Evolutionary conservation across 1,140 invertebrate genomes (phyloP).

Genomic region (Trichomalopsis sarcophagae): DNA sequence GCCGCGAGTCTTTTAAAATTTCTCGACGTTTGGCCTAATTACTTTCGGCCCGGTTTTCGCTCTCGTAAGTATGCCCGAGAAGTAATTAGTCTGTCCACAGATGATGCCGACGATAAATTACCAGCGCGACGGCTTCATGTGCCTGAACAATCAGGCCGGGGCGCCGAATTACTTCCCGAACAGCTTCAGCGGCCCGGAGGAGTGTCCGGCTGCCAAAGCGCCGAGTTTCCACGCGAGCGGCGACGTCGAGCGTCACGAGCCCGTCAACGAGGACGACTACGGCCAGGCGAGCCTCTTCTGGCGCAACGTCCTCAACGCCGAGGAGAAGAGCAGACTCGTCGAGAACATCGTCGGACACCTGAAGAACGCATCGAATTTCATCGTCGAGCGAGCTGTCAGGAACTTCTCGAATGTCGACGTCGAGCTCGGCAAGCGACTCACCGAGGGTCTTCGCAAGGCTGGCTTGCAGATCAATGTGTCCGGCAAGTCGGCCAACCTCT

Average conservation of each 20-base stretch:
- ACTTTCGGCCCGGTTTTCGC: neutral
- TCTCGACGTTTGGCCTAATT: constrained; percentile 7
- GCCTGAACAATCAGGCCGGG: constrained; percentile 81
- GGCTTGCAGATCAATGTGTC: constrained; percentile 73
- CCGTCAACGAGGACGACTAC: constrained; percentile 92
- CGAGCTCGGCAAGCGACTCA: constrained; percentile 81
- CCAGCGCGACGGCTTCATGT: constrained; percentile 90
- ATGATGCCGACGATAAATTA: constrained; percentile 80
- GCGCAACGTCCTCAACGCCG: constrained; percentile 84
- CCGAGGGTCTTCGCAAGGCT: constrained; percentile 77
- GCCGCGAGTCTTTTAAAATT: neutral
- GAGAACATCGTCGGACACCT: constrained; percentile 89
- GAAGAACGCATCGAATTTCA: constrained; percentile 86
- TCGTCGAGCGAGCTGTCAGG: constrained; percentile 89
- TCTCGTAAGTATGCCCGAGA: neutral
- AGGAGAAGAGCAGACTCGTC: constrained; percentile 83
- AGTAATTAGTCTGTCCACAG: constrained; percentile 51
- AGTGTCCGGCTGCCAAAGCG: constrained; percentile 66
- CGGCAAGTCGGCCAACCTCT: constrained; percentile 67
- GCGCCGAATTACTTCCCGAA: constrained; percentile 98
- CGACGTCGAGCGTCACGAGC: constrained; percentile 85
- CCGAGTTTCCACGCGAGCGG: constrained; percentile 76
- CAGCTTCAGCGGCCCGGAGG: constrained; percentile 90
- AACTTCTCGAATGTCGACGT: constrained; percentile 83
- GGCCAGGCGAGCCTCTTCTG: constrained; percentile 89